Conservation (phyloP, 2,113 vertebrate species). For the Chlamydotis undulata region DNA sequence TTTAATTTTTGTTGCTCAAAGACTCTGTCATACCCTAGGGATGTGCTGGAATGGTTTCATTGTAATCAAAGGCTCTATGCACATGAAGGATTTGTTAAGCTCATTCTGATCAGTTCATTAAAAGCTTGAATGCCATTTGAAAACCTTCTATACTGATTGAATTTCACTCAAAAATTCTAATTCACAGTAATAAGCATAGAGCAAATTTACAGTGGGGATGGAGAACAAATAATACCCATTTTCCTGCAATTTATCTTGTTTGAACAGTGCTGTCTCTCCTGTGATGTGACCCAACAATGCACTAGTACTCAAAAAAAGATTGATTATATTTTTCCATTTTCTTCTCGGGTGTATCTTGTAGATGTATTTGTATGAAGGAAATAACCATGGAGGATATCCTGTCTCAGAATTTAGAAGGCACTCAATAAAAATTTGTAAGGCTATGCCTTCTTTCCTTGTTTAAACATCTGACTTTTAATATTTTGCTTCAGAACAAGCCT, state of each 20-base stretch:
- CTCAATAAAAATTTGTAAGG: neutral
- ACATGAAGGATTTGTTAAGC: constrained; percentile 47
- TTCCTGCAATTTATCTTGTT: neutral
- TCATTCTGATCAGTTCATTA: constrained; percentile 62
- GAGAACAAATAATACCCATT: neutral
- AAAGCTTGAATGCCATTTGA: constrained; percentile 41
- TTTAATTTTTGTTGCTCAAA: constrained; percentile 49
- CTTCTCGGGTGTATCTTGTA: neutral
- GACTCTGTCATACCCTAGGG: neutral
- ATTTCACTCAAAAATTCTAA: constrained; percentile 50
- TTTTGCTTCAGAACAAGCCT: neutral
- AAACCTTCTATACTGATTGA: neutral
- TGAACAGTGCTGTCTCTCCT: neutral
- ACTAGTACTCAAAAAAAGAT: neutral
- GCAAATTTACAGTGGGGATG: neutral
- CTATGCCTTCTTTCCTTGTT: neutral
- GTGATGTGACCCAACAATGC: neutral
- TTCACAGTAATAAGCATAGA: neutral
- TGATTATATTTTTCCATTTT: neutral
- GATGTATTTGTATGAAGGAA: neutral
- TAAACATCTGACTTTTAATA: neutral
- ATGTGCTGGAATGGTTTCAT: constrained; percentile 18
- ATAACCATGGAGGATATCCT: neutral
- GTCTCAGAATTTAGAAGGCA: neutral
- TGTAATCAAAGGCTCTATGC: constrained; percentile 19